These are phyloP conservation scores for Celastrina argiolus DNA, from an alignment of 2,888 invertebrate species.

Conservation along the genomic window DNA sequence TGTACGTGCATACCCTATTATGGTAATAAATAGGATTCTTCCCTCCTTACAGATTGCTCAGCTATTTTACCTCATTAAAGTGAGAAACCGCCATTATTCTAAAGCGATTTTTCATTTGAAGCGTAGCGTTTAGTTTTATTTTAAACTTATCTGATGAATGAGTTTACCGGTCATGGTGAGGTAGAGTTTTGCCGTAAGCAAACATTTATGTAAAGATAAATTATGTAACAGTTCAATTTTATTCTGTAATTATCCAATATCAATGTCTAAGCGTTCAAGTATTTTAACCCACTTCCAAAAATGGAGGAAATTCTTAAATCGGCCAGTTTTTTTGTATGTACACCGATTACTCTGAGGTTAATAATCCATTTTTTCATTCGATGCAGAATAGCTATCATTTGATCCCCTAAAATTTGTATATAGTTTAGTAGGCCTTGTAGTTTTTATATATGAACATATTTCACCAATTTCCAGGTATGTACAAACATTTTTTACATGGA, in stretches of 20 bases:
- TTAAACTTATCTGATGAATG: constrained; percentile 17
- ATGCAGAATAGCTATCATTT: no score
- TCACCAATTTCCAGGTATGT: no score
- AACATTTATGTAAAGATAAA: constrained; percentile 7
- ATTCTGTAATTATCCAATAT: not conserved
- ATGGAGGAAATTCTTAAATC: no score
- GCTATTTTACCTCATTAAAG: constrained; percentile 20
- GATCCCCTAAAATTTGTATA: no score
- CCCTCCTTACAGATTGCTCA: constrained; percentile 19
- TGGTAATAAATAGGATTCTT: constrained; percentile 34
- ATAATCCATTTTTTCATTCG: no score
- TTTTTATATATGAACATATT: no score
- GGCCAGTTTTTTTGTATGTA: no score
- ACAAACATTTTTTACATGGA: no score
- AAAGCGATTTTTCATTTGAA: constrained; percentile 24
- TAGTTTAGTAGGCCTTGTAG: no score
- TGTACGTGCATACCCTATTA: constrained; percentile 27
- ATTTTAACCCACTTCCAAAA: no score
- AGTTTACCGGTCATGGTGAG: not conserved
- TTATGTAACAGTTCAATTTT: not conserved
- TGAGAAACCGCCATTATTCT: constrained; percentile 12
- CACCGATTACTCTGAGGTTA: no score
- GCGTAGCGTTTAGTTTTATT: constrained; percentile 13
- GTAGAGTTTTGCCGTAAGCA: constrained; percentile 22
- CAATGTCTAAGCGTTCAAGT: no score